Base-by-base conservation (phyloP, 2,797 vertebrate genomes). In the Gymnoscopelus braueri region DNA sequence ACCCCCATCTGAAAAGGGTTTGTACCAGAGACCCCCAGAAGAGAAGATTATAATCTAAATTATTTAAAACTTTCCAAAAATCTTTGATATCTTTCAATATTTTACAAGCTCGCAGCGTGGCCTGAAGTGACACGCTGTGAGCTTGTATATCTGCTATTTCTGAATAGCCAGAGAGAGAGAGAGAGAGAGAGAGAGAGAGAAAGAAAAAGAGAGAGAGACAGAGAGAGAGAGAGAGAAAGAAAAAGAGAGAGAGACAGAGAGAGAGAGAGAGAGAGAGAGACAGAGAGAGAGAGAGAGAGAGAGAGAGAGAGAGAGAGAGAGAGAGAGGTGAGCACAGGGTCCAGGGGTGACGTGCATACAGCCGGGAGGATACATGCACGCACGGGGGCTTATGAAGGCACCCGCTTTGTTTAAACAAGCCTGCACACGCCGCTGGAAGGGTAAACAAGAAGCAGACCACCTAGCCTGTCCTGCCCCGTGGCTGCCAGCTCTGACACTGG, bases 371-470 rank as follows among this genome's bases (percentile, higher is more conserved):
- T 82, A 4, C 32, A 35, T 35, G 32, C 32, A 35, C 32, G 32
- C 32, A 35, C 32, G 1, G 5, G 32, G 32, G 84, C 86, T 90
- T 84, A 81, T 84, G 74, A 88, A 92, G 88, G 88, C 88, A 77
- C 74, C 76, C 80, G 67, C 84, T 92, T 83, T 93, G 89, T 93
- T 89, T 93, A 88, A 91, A 92, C 86, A 91, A 88, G 81, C 61
- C 79, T 76, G 81, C 76, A 79, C 84, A 23, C 72, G 85, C 74
- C 53, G 81, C 83, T 80, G 65, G 44, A 67, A 79, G 72, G 66
- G 90, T 92, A 93, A 94, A 94, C 92, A 93, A 77, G 85, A 63
- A 70, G 9, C 13, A 63, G 94, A 94, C 92, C 92, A 94, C 93
- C 93, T 87, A 89, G 86, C 87, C 87, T 53, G 82, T 55, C 48